A percentile compares a stretch with the other conserved stretches of the same genome.
phyloP scores from a whole-genome alignment of 2,888 invertebrate species.

The Polyommatus iphigenia region DNA sequence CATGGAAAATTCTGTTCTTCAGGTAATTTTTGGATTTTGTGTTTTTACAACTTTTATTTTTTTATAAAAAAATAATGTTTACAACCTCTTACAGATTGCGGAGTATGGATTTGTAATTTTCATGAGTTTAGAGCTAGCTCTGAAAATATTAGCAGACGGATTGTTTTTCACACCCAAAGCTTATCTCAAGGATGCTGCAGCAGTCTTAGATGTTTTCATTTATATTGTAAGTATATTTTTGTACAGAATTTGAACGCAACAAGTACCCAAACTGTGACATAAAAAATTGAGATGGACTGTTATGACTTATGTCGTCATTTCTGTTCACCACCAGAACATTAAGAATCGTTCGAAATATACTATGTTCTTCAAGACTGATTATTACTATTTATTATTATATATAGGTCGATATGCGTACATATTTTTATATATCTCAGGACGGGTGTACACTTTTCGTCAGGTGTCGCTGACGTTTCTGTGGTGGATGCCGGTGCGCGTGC shows the following conservation, averaged over 20 bases:
- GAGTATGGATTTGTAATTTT: constrained; percentile 99
- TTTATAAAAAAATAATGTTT: neutral
- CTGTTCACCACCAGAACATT: no score
- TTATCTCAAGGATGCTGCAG: constrained; percentile 98
- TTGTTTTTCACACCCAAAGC: constrained; percentile 99
- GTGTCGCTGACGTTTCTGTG: constrained; percentile 96
- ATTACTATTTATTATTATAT: no score
- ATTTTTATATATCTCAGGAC: no score
- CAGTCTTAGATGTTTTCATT: constrained; percentile 97
- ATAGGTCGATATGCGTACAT: no score
- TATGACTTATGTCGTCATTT: no score
- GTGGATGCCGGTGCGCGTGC: constrained; percentile 97
- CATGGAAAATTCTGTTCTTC: constrained; percentile 95
- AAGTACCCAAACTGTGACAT: no score
- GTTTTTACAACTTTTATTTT: neutral
- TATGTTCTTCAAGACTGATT: no score
- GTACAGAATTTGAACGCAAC: no score
- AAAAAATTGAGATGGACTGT: no score
- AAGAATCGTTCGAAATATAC: no score
- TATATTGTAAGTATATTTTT: constrained; percentile 87
- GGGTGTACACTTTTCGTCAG: no score
- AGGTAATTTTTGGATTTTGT: constrained; percentile 62
- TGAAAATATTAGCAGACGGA: constrained; percentile 98
- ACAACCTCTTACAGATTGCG: constrained; percentile 81
- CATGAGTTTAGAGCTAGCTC: constrained; percentile 97